Conservation (phyloP, 2,888 invertebrate species). For the Epinotia bilunana region DNA sequence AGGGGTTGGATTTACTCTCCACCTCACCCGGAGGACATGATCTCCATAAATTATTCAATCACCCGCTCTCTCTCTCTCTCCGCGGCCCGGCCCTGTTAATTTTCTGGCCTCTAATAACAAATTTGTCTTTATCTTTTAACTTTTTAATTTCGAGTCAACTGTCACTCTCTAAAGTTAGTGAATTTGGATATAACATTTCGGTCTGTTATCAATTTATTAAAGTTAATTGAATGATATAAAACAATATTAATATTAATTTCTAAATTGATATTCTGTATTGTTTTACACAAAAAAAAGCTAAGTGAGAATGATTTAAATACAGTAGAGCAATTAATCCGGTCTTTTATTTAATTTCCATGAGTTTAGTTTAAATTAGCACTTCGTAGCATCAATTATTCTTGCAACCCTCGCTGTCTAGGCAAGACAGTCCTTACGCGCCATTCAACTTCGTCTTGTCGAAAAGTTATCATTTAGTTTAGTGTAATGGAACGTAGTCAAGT, state of each 20-base stretch:
- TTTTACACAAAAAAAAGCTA: background rate
- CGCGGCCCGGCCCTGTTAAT: slow-evolving; percentile 22
- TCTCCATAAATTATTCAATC: slow-evolving; percentile 41
- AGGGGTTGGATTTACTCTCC: slow-evolving; percentile 41
- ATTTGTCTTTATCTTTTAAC: slow-evolving; percentile 59
- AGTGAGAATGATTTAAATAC: background rate
- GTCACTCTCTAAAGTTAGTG: slow-evolving; percentile 25
- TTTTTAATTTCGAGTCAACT: slow-evolving; percentile 53
- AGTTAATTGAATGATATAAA: background rate
- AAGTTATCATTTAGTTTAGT: background rate
- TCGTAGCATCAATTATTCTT: slow-evolving; percentile 13
- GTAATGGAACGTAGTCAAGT: background rate
- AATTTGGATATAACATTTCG: slow-evolving; percentile 2
- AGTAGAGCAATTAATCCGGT: too few species aligned
- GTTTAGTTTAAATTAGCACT: too few species aligned
- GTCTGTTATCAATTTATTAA: slow-evolving; percentile 22
- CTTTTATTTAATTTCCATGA: background rate
- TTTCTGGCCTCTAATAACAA: slow-evolving; percentile 58
- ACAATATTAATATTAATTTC: background rate
- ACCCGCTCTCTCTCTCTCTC: slow-evolving; percentile 26
- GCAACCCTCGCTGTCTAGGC: slow-evolving; percentile 15
- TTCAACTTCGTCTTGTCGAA: background rate
- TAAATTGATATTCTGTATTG: background rate
- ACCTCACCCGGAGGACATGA: slow-evolving; percentile 35
- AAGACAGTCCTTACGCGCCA: background rate